A percentile compares a stretch with the other conserved stretches of the same genome.
phyloP scores from a whole-genome alignment of 2,113 vertebrate species.

The Numenius arquata region DNA sequence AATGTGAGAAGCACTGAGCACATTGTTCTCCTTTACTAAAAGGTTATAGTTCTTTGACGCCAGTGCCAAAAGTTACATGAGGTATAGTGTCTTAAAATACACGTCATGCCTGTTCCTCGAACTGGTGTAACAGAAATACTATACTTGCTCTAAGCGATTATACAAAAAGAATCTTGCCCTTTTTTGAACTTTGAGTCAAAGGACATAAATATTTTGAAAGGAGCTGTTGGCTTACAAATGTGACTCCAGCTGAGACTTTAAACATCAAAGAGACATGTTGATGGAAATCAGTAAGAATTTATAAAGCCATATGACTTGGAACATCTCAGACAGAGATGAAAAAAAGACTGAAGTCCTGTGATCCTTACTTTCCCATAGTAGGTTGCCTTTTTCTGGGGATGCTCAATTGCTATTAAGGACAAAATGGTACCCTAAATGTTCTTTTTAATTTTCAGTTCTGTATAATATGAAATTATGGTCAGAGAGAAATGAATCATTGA shows the following conservation, averaged over 20 bases:
- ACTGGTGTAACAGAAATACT: neutral
- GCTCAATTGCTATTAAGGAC: neutral
- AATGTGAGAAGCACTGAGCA: neutral
- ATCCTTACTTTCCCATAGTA: conserved; percentile 24
- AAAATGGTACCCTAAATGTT: neutral
- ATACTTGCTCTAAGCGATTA: neutral
- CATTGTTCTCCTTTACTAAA: neutral
- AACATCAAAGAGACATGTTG: conserved; percentile 6
- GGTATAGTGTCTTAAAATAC: neutral
- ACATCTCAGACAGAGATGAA: conserved; percentile 10
- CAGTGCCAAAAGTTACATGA: neutral
- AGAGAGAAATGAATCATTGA: neutral
- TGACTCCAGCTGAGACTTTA: conserved; percentile 36
- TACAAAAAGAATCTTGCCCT: neutral
- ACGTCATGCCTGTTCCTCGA: neutral
- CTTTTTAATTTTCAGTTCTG: neutral
- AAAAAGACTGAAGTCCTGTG: conserved; percentile 9
- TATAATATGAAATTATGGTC: neutral
- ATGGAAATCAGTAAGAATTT: conserved; percentile 35
- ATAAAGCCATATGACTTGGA: neutral
- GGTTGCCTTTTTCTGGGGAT: neutral
- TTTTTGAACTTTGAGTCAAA: conserved; percentile 58
- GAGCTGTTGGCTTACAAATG: conserved; percentile 13
- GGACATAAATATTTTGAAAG: conserved; percentile 58
- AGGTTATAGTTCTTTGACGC: neutral